Evolutionary conservation across 2,888 invertebrate genomes (phyloP).

Genomic region (Phlogophora meticulosa): DNA sequence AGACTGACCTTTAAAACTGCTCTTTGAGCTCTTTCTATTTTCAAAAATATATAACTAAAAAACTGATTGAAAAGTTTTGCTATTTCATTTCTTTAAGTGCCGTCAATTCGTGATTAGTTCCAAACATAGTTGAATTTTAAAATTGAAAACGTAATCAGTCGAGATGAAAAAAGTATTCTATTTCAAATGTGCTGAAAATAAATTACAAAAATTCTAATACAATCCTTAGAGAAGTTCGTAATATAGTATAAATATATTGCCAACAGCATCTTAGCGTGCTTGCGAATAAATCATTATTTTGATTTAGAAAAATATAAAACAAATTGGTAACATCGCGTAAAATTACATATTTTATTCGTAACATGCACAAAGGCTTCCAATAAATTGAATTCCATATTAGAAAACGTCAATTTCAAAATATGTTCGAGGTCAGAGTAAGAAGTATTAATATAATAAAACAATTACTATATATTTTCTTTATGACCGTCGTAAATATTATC

Average conservation of each 20-base stretch:
- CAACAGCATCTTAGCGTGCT: background rate
- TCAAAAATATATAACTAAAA: background rate
- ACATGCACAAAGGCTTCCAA: constrained; percentile 6
- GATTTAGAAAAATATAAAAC: background rate
- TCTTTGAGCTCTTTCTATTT: no score
- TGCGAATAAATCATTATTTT: constrained; percentile 20
- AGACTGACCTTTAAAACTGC: no score
- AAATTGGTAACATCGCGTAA: background rate
- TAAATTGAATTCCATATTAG: constrained; percentile 27
- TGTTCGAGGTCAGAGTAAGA: constrained; percentile 2
- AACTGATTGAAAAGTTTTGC: constrained; percentile 2
- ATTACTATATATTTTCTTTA: constrained; percentile 55
- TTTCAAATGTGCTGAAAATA: background rate
- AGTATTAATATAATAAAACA: constrained; percentile 48
- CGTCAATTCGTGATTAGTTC: background rate
- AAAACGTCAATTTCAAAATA: constrained; percentile 39
- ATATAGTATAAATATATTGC: background rate
- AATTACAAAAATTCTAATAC: background rate
- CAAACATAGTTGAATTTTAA: constrained; percentile 9
- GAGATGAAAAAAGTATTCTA: background rate
- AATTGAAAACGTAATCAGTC: background rate
- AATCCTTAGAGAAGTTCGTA: background rate
- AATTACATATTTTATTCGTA: constrained; percentile 27
- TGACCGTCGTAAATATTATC: constrained; percentile 49
- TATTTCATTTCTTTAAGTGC: constrained; percentile 5